Base-by-base conservation (phyloP, 2,113 vertebrate species). In the Gobiocypris rarus region DNA sequence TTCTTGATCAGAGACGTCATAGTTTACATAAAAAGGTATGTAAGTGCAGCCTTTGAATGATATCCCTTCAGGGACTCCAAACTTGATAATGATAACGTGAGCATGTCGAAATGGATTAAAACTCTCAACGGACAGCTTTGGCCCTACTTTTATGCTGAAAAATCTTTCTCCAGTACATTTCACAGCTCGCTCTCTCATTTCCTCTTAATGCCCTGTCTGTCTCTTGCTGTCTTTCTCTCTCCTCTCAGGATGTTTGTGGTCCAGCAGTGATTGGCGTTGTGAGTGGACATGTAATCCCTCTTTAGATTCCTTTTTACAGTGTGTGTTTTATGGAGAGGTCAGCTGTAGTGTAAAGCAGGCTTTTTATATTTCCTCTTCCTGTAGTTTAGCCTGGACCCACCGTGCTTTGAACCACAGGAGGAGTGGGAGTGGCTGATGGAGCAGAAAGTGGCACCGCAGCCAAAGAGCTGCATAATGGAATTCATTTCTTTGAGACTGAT, bases 211-310 rank as follows among this genome's bases (percentile, higher is more conserved):
- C 34, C 73, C 73, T 6, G 26, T 52, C 48, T 31, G 73, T 52
- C 73, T 28, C 26, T 28, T 28, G 43, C 45, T 48, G 31, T 28
- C 19, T 28, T 15, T 45, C 65, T 41, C 9, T 85, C 43, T 75
- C 10, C 7, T 31, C 52, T 52, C 41, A 11, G 59, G 73, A 78
- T 81, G 59, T 56, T 63, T 88, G 87, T 81, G 77, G 81, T 82
- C 65, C 76, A 41, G 54, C 73, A 73, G 61, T 67, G 82, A 86
- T 84, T 84, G 82, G 58, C 50, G 52, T 31, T 52, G 48, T 50
- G 56, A 71, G 52, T 48, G 22, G 63, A 11, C 69, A 38, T 52
- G 50, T 80, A 83, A 83, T 86, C 50, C 61, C 5, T 54, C 17
- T 48, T 56, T 61, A 59, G 34, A 17, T 10, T 67, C 38, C 26